Conservation (phyloP, 2,113 vertebrate genomes). For the Melanostigma gelatinosum region DNA sequence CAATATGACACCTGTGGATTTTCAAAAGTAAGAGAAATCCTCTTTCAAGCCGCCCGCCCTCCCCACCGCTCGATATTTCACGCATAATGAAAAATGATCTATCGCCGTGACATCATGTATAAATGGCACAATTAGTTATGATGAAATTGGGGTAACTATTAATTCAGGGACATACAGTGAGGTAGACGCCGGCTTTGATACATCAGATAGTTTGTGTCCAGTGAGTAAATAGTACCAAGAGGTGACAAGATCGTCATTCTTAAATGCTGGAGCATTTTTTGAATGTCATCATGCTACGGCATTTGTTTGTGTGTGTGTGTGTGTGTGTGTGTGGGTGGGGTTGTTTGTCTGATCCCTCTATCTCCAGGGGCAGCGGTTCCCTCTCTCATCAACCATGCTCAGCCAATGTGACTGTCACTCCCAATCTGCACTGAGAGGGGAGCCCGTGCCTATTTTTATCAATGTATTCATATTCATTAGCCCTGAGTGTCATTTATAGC, state of each 20-base stretch:
- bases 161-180: slow-evolving; percentile 26
- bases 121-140: slow-evolving; percentile 57
- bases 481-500: slow-evolving; percentile 80
- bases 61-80: slow-evolving; percentile 50
- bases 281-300: slow-evolving; percentile 50
- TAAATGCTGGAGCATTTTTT: slow-evolving; percentile 51
- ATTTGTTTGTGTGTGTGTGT: slow-evolving; percentile 37
- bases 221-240: slow-evolving; percentile 31
- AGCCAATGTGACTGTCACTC: slow-evolving; percentile 80
- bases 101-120: slow-evolving; percentile 26
- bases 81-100: slow-evolving; percentile 43
- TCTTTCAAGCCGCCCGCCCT: slow-evolving; percentile 49
- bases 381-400: slow-evolving; percentile 75
- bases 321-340: slow-evolving; percentile 18
- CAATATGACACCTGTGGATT: slow-evolving; percentile 65
- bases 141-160: slow-evolving; percentile 48
- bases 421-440: slow-evolving; percentile 73
- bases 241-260: slow-evolving; percentile 50
- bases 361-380: slow-evolving; percentile 70
- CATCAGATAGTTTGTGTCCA: slow-evolving; percentile 38
- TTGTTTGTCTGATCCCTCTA: slow-evolving; percentile 68
- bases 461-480: slow-evolving; percentile 85
- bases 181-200: slow-evolving; percentile 18
- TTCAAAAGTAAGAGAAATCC: slow-evolving; percentile 52
- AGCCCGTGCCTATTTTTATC: slow-evolving; percentile 80